Evolutionary conservation across 1,140 invertebrate genomes (phyloP).

Genomic region (Schlechtendalia chinensis): DNA sequence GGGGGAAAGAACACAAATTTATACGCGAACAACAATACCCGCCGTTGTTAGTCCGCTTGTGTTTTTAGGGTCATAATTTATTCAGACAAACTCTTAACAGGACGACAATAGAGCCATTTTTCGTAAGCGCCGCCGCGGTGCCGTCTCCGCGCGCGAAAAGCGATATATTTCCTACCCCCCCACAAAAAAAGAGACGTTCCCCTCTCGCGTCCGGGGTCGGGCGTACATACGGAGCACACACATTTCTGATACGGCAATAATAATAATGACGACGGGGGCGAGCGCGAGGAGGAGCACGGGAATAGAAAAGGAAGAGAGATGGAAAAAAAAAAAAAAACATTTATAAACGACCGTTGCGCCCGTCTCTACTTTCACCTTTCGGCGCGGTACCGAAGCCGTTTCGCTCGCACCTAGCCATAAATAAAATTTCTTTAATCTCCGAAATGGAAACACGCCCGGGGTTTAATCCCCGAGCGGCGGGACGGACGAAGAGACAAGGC

Average conservation of each 20-base stretch:
- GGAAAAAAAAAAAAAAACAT: conserved; percentile 18
- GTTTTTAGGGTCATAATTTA: conserved; percentile 49
- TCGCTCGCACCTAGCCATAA: conserved; percentile 47
- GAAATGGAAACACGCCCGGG: conserved; percentile 45
- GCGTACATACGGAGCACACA: conserved; percentile 9
- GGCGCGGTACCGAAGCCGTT: conserved; percentile 2
- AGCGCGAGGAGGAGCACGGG: background rate
- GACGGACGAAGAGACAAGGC: conserved; percentile 19
- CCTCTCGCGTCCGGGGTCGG: background rate
- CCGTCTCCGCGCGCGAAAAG: conserved; percentile 31
- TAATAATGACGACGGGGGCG: conserved; percentile 43
- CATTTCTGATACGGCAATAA: conserved; percentile 45
- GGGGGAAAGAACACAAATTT: conserved; percentile 37
- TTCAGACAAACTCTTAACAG: conserved; percentile 47
- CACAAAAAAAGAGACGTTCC: no score
- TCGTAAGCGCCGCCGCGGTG: conserved; percentile 32
- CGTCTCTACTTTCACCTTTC: conserved; percentile 40
- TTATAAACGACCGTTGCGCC: conserved; percentile 45
- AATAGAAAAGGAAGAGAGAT: background rate
- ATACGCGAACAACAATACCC: conserved; percentile 47
- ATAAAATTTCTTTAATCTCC: conserved; percentile 49
- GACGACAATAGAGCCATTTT: conserved; percentile 48
- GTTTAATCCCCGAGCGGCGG: conserved; percentile 35
- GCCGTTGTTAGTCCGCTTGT: conserved; percentile 39
- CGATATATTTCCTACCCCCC: conserved; percentile 48